A percentile compares a stretch with the other conserved stretches of the same genome.
Conservation (phyloP, 2,113 vertebrate genomes). For the Vombatus ursinus region DNA sequence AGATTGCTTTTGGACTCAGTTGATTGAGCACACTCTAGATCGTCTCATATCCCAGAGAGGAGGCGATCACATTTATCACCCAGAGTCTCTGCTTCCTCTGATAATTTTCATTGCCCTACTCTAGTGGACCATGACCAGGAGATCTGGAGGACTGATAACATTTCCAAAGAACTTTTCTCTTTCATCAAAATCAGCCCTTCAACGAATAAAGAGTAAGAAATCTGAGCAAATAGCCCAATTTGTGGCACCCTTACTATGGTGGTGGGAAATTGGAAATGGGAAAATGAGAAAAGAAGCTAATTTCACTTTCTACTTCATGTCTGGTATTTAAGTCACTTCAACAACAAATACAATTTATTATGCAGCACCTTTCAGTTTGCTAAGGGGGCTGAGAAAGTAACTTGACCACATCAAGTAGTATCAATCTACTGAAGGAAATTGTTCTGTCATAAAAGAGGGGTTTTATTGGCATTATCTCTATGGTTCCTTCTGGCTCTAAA, state of each 20-base stretch:
- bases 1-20: not conserved
- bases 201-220: accelerated
- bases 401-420: not conserved
- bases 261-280: too few species aligned
- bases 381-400: not conserved
- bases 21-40: not conserved
- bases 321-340: not conserved
- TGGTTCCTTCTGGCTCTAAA: not conserved
- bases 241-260: not conserved
- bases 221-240: not conserved
- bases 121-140: not conserved
- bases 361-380: not conserved
- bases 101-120: not conserved
- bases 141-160: not conserved
- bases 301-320: not conserved
- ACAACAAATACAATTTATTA: not conserved
- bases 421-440: not conserved
- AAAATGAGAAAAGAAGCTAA: not conserved
- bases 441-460: not conserved
- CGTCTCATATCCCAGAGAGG: not conserved
- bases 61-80: not conserved
- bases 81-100: not conserved
- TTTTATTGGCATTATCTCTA: not conserved
- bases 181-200: not conserved
- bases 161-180: not conserved